Conservation (phyloP, 2,113 vertebrate genomes). For the Burhinus oedicnemus region DNA sequence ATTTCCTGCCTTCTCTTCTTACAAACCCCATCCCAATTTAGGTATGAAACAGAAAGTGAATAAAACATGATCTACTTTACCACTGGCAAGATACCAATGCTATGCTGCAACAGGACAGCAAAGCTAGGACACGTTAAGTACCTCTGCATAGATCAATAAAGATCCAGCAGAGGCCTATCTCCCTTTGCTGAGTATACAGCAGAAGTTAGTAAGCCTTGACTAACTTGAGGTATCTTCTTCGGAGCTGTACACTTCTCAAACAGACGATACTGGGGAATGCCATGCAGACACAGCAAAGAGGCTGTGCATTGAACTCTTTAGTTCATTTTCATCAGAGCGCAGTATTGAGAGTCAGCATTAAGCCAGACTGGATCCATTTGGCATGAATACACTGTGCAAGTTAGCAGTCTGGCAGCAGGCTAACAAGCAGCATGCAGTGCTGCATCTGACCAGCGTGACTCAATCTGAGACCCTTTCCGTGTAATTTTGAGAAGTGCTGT, state of each 20-base stretch:
- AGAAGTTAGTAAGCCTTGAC: background rate
- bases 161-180: background rate
- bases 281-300: background rate
- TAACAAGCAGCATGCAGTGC: fast-evolving
- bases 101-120: background rate
- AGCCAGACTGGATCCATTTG: background rate
- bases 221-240: background rate
- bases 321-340: background rate
- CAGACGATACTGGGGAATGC: background rate
- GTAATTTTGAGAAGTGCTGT: background rate
- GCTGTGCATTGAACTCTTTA: background rate
- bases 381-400: fast-evolving
- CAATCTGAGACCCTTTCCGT: background rate
- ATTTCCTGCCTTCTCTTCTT: background rate
- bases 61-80: background rate
- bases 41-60: background rate
- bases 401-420: background rate
- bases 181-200: background rate
- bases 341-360: background rate
- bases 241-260: background rate
- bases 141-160: background rate
- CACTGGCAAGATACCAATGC: fast-evolving
- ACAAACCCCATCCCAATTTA: background rate
- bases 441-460: background rate
- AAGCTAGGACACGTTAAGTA: background rate